These are phyloP conservation scores for Phengaris alcon DNA, from an alignment of 2,888 invertebrate genomes.

Conservation along the genomic window DNA sequence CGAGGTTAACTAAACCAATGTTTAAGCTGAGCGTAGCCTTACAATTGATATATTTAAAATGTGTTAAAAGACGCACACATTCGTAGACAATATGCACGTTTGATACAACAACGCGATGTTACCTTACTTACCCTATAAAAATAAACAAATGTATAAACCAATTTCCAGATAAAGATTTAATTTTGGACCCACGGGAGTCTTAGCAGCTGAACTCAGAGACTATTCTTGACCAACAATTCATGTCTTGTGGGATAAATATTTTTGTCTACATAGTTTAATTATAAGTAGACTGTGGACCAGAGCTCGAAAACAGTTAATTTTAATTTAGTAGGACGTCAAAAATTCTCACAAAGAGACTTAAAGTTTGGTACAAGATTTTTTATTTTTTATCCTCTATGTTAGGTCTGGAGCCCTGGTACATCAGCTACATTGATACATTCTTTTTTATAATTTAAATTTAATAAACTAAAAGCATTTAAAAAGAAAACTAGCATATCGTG, in stretches of 20 bases:
- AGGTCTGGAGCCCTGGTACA: neutral
- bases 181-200: slow-evolving; percentile 24
- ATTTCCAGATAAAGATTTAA: slow-evolving; percentile 17
- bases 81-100: slow-evolving; percentile 6
- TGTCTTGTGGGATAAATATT: slow-evolving; percentile 1
- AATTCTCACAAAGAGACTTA: neutral
- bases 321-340: neutral
- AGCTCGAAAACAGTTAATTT: neutral
- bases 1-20: neutral
- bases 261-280: neutral
- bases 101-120: slow-evolving; percentile 20
- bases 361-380: neutral
- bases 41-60: neutral
- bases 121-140: slow-evolving; percentile 22
- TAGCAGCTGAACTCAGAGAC: neutral
- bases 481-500: neutral
- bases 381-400: neutral
- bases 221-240: neutral
- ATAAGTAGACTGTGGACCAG: neutral
- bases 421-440: neutral
- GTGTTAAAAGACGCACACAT: slow-evolving; percentile 29
- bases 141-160: slow-evolving; percentile 18
- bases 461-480: neutral
- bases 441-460: neutral
- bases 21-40: slow-evolving; percentile 10